Evolutionary conservation across 1,140 invertebrate genomes (phyloP).

Genomic region (Chrysoperla carnea): DNA sequence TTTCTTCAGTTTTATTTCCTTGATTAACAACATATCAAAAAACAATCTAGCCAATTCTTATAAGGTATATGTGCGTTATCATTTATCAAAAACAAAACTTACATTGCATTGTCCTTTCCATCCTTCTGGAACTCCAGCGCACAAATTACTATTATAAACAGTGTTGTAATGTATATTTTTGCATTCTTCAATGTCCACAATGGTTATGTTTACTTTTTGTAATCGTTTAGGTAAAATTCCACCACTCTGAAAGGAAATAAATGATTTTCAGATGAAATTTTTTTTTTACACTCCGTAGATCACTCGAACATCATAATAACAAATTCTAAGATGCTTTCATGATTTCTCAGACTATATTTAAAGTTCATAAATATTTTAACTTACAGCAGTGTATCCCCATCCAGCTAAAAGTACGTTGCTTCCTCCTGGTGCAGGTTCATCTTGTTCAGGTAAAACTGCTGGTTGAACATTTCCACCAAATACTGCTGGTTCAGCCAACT

Average conservation of each 20-base stretch:
- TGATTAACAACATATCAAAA: too few species aligned
- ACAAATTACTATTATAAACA: slow-evolving; percentile 10
- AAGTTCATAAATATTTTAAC: background rate
- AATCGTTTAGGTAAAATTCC: slow-evolving; percentile 17
- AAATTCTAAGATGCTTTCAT: background rate
- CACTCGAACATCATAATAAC: too few species aligned
- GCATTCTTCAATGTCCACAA: slow-evolving; percentile 19
- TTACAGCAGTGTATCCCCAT: slow-evolving; percentile 5
- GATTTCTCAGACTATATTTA: too few species aligned
- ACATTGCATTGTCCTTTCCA: slow-evolving; percentile 25
- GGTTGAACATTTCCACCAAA: background rate
- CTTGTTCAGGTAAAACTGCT: slow-evolving; percentile 1
- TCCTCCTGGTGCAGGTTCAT: background rate
- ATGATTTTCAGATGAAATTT: too few species aligned
- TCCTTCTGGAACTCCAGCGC: slow-evolving; percentile 21
- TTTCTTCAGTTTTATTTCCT: too few species aligned
- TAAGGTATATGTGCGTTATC: too few species aligned
- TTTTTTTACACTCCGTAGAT: too few species aligned
- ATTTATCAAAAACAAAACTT: slow-evolving; percentile 3
- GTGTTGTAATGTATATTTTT: slow-evolving; percentile 14
- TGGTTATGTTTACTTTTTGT: slow-evolving; percentile 20
- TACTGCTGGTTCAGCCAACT: slow-evolving; percentile 1
- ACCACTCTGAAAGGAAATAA: slow-evolving; percentile 12
- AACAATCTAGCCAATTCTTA: too few species aligned
- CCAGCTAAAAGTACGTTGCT: slow-evolving; percentile 2